Conservation (phyloP, 2,797 vertebrate genomes). For the Gallinago stenura region DNA sequence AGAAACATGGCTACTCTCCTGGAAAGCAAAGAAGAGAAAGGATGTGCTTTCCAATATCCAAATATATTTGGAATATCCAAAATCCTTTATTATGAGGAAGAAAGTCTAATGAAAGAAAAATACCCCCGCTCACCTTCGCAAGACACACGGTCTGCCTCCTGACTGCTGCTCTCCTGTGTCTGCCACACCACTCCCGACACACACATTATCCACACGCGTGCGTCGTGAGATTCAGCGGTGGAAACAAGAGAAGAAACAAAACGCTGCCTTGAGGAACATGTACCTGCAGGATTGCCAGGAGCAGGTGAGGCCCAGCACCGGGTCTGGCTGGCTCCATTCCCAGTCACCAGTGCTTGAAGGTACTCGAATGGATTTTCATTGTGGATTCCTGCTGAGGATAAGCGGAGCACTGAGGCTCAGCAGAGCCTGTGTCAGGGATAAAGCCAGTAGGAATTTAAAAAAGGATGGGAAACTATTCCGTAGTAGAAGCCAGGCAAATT, state of each 20-base stretch:
- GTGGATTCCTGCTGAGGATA: neutral
- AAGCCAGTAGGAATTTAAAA: neutral
- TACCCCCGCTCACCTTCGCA: neutral
- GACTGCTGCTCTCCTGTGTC: neutral
- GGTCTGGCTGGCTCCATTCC: neutral
- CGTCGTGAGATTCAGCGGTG: neutral
- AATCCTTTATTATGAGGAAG: neutral
- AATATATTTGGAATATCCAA: neutral
- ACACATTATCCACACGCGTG: accelerated
- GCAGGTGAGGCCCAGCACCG: neutral
- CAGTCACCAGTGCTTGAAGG: neutral
- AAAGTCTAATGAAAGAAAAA: neutral
- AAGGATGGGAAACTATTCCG: neutral
- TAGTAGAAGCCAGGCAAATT: neutral
- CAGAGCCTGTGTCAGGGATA: neutral
- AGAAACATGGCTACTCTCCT: neutral
- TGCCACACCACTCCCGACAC: accelerated
- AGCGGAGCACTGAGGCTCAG: neutral
- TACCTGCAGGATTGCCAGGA: neutral
- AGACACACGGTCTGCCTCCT: neutral
- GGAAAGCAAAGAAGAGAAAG: neutral
- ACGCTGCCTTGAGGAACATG: accelerated
- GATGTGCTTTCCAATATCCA: neutral
- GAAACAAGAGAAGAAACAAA: neutral
- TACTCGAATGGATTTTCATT: neutral